Conservation (phyloP, 2,797 vertebrate genomes). For the Gadopsis marmoratus region DNA sequence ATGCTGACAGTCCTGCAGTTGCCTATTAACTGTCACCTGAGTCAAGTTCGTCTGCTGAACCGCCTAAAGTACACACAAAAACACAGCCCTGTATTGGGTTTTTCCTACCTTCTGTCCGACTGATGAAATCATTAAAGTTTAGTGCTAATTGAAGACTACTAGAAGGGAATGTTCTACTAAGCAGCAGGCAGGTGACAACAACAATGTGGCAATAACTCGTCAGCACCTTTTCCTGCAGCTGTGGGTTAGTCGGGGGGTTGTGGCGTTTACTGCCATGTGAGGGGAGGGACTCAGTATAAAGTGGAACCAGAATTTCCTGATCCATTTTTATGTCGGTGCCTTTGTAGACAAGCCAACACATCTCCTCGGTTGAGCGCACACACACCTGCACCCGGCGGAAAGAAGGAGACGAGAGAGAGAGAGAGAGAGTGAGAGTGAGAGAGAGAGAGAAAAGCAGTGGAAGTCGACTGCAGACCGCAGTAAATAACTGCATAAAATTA, state of each 20-base stretch:
- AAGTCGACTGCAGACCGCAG: conserved; percentile 64
- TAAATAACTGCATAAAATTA: conserved; percentile 80
- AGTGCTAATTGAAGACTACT: conserved; percentile 39
- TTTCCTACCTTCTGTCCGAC: conserved; percentile 18
- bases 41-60: conserved; percentile 46
- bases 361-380: conserved; percentile 62
- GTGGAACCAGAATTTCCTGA: conserved; percentile 82
- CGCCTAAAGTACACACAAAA: conserved; percentile 10
- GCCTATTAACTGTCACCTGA: conserved; percentile 66
- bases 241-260: conserved; percentile 45
- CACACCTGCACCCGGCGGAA: conserved; percentile 78
- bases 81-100: conserved; percentile 21
- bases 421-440: no score
- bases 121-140: conserved; percentile 31
- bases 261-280: conserved; percentile 59
- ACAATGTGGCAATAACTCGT: conserved; percentile 54
- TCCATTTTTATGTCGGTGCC: conserved; percentile 75
- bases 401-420: conserved; percentile 21
- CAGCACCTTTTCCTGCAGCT: conserved; percentile 48
- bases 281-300: conserved; percentile 61
- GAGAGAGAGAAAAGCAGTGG: conserved; percentile 23
- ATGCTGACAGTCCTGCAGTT: conserved; percentile 44
- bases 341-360: conserved; percentile 80
- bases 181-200: conserved; percentile 55
- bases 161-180: conserved; percentile 22